Conservation (phyloP, 2,113 vertebrate species). For the Aphyosemion australe region DNA sequence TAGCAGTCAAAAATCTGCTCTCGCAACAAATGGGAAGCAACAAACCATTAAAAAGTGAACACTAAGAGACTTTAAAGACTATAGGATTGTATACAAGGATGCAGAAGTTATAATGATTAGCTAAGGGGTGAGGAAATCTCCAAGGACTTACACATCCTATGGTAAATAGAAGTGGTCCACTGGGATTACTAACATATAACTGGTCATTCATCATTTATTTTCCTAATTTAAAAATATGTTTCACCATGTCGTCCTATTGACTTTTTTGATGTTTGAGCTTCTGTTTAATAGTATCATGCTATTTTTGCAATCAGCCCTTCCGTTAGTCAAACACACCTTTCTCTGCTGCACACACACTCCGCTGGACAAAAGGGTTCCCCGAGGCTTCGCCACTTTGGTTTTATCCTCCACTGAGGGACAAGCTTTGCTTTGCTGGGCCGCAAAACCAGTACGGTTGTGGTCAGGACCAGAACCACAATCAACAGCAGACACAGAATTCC, state of each 20-base stretch:
- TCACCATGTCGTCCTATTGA: background rate
- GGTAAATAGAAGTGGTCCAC: background rate
- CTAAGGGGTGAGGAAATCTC: background rate
- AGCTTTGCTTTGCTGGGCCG: conserved; percentile 69
- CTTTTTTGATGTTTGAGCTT: background rate
- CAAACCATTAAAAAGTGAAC: background rate
- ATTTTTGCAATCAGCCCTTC: background rate
- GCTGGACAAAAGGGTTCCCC: conserved; percentile 79
- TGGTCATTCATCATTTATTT: background rate
- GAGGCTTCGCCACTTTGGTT: conserved; percentile 88
- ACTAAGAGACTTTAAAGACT: background rate
- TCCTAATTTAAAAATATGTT: background rate
- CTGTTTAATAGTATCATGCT: no score
- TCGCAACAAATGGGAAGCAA: background rate
- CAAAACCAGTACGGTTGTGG: conserved; percentile 81
- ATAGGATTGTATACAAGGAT: background rate
- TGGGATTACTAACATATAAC: background rate
- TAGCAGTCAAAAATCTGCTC: background rate
- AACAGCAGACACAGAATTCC: conserved; percentile 79
- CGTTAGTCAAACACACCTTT: conserved; percentile 69
- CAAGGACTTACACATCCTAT: background rate
- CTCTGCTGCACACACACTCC: conserved; percentile 74
- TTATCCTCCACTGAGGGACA: conserved; percentile 74
- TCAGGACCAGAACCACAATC: conserved; percentile 77
- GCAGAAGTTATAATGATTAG: background rate